Conservation (phyloP, 1,140 invertebrate species). For the Rhizoglyphus robini region DNA sequence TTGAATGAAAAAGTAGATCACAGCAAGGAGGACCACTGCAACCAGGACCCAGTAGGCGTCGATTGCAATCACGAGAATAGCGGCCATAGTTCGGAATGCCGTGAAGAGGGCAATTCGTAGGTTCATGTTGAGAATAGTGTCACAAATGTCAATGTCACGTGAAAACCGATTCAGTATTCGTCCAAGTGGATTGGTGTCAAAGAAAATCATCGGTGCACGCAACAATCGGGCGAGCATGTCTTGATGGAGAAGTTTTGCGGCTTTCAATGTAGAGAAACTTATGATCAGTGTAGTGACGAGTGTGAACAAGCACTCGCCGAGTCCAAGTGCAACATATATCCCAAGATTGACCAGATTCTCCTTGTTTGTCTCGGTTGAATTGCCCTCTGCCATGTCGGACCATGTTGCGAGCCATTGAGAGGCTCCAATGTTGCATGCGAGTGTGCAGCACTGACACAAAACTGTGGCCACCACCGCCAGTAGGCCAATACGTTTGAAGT, state of each 20-base stretch:
- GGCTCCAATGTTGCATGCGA: constrained; percentile 29
- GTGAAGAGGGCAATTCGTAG: constrained; percentile 34
- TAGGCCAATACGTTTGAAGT: constrained; percentile 14
- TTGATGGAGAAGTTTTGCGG: constrained; percentile 8
- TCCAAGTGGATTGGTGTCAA: constrained; percentile 49
- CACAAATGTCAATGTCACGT: constrained; percentile 38
- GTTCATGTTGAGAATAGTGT: constrained; percentile 39
- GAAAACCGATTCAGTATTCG: constrained; percentile 52
- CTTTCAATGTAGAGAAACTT: constrained; percentile 13
- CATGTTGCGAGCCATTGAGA: constrained; percentile 34
- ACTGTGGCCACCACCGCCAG: constrained; percentile 10
- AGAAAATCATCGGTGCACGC: constrained; percentile 49
- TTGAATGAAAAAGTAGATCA: constrained; percentile 57
- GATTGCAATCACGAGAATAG: constrained; percentile 48
- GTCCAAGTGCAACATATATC: constrained; percentile 72
- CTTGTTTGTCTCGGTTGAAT: constrained; percentile 28
- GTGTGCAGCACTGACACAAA: constrained; percentile 19
- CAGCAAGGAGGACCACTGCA: constrained; percentile 64
- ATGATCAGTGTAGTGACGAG: constrained; percentile 9
- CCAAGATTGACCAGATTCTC: constrained; percentile 53
- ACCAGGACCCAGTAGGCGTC: constrained; percentile 65
- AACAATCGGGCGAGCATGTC: constrained; percentile 44
- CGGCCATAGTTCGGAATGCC: constrained; percentile 58
- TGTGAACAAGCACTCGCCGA: constrained; percentile 47
- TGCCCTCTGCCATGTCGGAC: constrained; percentile 30